Evolutionary conservation across 2,888 invertebrate species (phyloP).

Genomic region (Polyommatus iphigenia): DNA sequence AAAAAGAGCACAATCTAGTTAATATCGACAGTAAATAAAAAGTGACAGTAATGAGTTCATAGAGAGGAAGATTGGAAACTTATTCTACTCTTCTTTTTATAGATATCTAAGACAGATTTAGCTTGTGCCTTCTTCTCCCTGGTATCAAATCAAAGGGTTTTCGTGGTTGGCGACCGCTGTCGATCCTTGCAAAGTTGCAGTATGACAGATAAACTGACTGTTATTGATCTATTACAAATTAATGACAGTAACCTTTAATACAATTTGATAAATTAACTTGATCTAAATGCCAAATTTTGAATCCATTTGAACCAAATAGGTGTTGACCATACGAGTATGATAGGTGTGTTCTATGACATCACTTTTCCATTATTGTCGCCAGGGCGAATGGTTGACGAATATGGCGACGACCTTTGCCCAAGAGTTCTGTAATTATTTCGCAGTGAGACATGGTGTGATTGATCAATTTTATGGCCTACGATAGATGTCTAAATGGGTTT

Average conservation of each 20-base stretch:
- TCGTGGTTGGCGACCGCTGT: too few relatives aligned
- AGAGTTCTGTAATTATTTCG: slow-evolving; percentile 22
- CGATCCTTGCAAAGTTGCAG: too few relatives aligned
- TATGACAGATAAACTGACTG: too few relatives aligned
- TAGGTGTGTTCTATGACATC: slow-evolving; percentile 15
- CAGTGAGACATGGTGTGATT: slow-evolving; percentile 11
- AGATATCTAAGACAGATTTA: neutral
- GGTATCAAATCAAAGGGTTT: too few relatives aligned
- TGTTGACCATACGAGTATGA: neutral
- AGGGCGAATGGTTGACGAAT: slow-evolving; percentile 16
- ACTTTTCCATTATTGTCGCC: neutral
- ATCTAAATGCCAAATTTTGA: neutral
- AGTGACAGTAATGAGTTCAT: too few relatives aligned
- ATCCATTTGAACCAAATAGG: neutral
- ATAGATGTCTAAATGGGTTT: neutral
- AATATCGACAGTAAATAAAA: too few relatives aligned
- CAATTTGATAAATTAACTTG: neutral
- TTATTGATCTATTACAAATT: too few relatives aligned
- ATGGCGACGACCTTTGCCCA: neutral
- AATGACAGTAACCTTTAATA: neutral
- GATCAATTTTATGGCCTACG: slow-evolving; percentile 5
- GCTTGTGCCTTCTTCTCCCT: neutral
- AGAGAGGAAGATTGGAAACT: too few relatives aligned
- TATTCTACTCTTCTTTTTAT: too few relatives aligned
- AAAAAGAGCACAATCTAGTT: too few relatives aligned